Base-by-base conservation (phyloP, 2,113 vertebrate genomes). In the Sisor rabdophorus region DNA sequence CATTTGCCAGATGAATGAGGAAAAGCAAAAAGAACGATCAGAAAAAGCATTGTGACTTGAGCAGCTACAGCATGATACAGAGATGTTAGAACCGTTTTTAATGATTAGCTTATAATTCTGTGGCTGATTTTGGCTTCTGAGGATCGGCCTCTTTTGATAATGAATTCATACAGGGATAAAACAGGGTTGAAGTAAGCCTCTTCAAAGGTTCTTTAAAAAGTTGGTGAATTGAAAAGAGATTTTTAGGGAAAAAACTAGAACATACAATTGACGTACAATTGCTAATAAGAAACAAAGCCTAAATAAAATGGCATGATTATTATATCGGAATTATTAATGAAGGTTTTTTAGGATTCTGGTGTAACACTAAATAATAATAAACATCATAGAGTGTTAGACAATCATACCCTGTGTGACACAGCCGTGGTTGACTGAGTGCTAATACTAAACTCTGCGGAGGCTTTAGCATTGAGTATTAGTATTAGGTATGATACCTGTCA, bases 131-230 rank as follows among this genome's bases (percentile, higher is more conserved):
- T 85, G 81, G 80, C 19, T 13, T 68, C 81, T 77, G 28, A 68
- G 82, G 84, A 84, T 82, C 24, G 73, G 86, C 81, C 80, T 78
- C 47, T 83, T 85, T 85, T 78, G 82, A 89, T 88, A 83, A 85
- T 76, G 80, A 83, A 87, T 87, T 84, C 73, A 79, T 78, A 78
- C 72, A 81, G 61, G 61, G 67, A 76, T 61, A 59, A 65, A 72
- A 47, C 20, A 55, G 17, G 24, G 59, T 59, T 30, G 68, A 74
- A 58, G 64, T 55, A 71, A 63, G 28, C 24, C 59, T 54, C 56
- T 71, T 50, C 50, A 20, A 44, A 68, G 65, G 48, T 36, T 72
- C 69, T 72, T 26, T 69, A 71, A 79, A 16, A 58, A 74, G 60
- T 77, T 59, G 61, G 73, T 68, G 64, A 30, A 65, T 80, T 72